Conservation (phyloP, 2,113 vertebrate genomes). For the Blennius ocellaris region DNA sequence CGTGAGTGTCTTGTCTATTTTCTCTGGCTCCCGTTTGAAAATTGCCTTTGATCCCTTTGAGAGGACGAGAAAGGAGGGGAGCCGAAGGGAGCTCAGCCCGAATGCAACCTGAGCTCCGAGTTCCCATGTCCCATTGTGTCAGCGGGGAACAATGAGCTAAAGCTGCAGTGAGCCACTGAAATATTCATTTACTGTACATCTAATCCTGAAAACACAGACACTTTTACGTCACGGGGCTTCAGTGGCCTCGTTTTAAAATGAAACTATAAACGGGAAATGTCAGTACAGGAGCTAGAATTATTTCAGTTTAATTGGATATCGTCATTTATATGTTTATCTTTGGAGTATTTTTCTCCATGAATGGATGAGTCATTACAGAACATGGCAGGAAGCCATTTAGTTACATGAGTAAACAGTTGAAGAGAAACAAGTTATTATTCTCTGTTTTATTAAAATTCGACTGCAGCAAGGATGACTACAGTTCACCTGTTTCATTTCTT, state of each 20-base stretch:
- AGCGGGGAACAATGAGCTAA: conserved; percentile 59
- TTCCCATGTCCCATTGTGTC: conserved; percentile 69
- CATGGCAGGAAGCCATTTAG: conserved; percentile 13
- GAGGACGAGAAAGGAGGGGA: conserved; percentile 22
- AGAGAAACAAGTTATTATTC: neutral
- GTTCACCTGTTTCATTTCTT: neutral
- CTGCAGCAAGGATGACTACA: neutral
- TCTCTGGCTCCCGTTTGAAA: conserved; percentile 44
- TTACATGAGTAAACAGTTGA: neutral
- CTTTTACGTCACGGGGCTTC: neutral
- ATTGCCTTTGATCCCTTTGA: conserved; percentile 51
- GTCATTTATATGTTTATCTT: conserved; percentile 16
- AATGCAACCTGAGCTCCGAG: conserved; percentile 71
- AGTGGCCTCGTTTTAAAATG: neutral
- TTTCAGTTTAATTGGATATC: conserved; percentile 8
- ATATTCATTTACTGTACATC: conserved; percentile 60
- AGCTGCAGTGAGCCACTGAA: conserved; percentile 52
- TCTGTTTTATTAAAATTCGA: neutral
- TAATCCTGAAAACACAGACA: conserved; percentile 1
- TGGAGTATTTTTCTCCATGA: conserved; percentile 29
- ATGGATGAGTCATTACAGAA: conserved; percentile 44
- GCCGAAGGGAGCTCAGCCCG: conserved; percentile 20
- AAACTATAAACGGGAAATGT: neutral
- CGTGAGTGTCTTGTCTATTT: conserved; percentile 72
- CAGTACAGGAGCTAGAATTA: neutral